A percentile compares a stretch with the other conserved stretches of the same genome.
These are phyloP conservation scores for Lynx canadensis DNA, from an alignment of 2,113 vertebrate genomes.

Conservation along the genomic window DNA sequence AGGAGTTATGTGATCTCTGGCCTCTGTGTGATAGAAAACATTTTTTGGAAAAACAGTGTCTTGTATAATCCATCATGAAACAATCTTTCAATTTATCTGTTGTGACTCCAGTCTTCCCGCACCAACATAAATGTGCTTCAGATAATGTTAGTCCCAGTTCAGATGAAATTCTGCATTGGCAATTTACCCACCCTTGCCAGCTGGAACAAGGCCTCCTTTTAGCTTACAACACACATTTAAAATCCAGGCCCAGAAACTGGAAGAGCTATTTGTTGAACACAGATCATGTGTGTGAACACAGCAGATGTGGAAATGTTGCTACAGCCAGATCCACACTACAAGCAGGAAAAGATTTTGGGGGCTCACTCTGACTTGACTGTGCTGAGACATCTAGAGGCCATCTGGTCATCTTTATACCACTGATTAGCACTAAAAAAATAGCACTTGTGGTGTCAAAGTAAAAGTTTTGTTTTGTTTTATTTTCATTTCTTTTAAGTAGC, in stretches of 20 bases:
- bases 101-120: conserved; percentile 56
- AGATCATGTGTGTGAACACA: conserved; percentile 25
- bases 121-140: conserved; percentile 61
- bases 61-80: conserved; percentile 68
- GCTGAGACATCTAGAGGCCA: conserved; percentile 29
- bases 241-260: conserved; percentile 62
- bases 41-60: conserved; percentile 62
- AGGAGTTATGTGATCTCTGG: conserved; percentile 81
- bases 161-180: conserved; percentile 64
- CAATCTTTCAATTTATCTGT: conserved; percentile 65
- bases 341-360: conserved; percentile 51
- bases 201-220: conserved; percentile 70
- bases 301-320: conserved; percentile 79
- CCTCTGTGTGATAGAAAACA: conserved; percentile 77
- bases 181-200: conserved; percentile 66
- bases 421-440: background rate
- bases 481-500: background rate
- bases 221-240: conserved; percentile 68
- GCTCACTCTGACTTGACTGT: conserved; percentile 32
- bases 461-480: background rate
- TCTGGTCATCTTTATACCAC: conserved; percentile 46
- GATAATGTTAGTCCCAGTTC: conserved; percentile 38
- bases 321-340: conserved; percentile 60
- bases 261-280: conserved; percentile 56
- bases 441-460: conserved; percentile 58